These are phyloP conservation scores for Apoda limacodes DNA, from an alignment of 2,888 invertebrate species.

Conservation along the genomic window DNA sequence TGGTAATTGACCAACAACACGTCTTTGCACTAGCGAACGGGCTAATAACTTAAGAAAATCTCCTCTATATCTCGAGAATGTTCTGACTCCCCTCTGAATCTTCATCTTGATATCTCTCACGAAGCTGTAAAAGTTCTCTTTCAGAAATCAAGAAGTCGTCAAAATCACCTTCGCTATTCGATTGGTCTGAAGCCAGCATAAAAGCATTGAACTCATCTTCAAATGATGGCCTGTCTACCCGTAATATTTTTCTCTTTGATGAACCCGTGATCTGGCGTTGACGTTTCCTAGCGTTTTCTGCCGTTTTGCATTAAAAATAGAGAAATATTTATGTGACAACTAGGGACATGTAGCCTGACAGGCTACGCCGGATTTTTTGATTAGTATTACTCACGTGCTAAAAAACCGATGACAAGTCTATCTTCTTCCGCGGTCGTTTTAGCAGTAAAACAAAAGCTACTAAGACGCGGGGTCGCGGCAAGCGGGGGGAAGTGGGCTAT, in stretches of 20 bases:
- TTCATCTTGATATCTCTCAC: slow-evolving; percentile 17
- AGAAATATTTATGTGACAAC: too few species aligned
- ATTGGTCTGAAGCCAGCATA: slow-evolving; percentile 17
- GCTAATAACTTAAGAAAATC: slow-evolving; percentile 14
- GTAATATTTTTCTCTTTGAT: slow-evolving; percentile 12
- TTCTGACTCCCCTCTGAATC: slow-evolving; percentile 15
- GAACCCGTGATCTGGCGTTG: slow-evolving; percentile 7
- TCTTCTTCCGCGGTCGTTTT: slow-evolving; percentile 7
- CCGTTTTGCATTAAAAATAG: slow-evolving; percentile 10
- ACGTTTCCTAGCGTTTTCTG: slow-evolving; percentile 11
- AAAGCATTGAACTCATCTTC: slow-evolving; percentile 15
- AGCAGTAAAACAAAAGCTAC: slow-evolving; percentile 20
- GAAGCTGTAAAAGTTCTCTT: slow-evolving; percentile 13
- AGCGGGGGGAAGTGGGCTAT: slow-evolving; percentile 14
- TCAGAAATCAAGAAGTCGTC: slow-evolving; percentile 17
- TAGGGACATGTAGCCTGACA: slow-evolving; percentile 19
- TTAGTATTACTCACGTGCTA: slow-evolving; percentile 11
- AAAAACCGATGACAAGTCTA: slow-evolving; percentile 14
- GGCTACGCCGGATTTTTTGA: slow-evolving; percentile 14
- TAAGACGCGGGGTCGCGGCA: slow-evolving; percentile 15
- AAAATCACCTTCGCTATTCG: slow-evolving; percentile 15
- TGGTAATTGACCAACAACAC: slow-evolving; percentile 12
- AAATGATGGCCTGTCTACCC: slow-evolving; percentile 11
- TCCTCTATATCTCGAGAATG: too few species aligned
- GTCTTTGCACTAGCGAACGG: slow-evolving; percentile 12